Evolutionary conservation across 1,140 invertebrate species (phyloP).

Genomic region (Leptoteleia sp.): DNA sequence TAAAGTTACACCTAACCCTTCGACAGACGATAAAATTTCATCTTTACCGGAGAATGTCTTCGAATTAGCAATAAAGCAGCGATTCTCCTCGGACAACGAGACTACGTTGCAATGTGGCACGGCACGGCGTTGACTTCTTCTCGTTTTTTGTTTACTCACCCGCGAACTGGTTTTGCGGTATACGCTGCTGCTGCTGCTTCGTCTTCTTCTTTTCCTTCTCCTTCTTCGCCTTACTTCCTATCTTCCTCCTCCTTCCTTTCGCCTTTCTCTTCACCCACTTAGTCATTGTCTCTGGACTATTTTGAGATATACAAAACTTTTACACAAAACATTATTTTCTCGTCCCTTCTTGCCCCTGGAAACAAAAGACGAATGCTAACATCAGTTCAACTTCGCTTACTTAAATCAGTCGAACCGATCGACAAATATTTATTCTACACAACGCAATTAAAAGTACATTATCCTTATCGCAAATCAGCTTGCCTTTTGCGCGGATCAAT

Average conservation of each 20-base stretch:
- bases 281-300: conserved; percentile 65
- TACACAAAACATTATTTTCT: conserved; percentile 57
- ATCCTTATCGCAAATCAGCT: no score
- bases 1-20: conserved; percentile 66
- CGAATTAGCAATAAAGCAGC: conserved; percentile 80
- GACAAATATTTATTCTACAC: no score
- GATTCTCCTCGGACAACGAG: conserved; percentile 73
- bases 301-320: conserved; percentile 65
- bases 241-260: conserved; percentile 64
- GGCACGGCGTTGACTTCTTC: conserved; percentile 75
- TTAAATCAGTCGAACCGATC: no score
- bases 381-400: neutral
- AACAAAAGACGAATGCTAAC: neutral
- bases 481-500: no score
- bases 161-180: conserved; percentile 81
- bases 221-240: conserved; percentile 65
- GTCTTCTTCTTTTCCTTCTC: conserved; percentile 69
- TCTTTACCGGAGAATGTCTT: conserved; percentile 77
- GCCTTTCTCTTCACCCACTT: conserved; percentile 66
- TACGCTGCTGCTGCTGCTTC: conserved; percentile 66
- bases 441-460: no score
- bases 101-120: conserved; percentile 71
- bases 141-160: conserved; percentile 82
- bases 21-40: conserved; percentile 78
- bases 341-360: conserved; percentile 12